Conservation (phyloP, 2,888 invertebrate species). For the Tetranychus piercei region DNA sequence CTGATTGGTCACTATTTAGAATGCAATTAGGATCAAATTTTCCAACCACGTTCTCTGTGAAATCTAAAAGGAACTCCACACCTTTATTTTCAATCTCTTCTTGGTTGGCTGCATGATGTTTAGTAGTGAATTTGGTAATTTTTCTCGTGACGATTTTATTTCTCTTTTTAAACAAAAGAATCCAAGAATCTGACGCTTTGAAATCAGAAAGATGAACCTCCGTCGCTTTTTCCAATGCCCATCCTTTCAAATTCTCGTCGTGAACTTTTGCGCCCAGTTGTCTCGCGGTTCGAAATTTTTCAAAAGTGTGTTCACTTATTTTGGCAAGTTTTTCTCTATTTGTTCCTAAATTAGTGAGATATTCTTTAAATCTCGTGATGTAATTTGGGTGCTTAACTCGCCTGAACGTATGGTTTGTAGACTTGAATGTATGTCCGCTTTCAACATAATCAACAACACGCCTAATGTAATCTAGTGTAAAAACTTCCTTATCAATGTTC, state of each 20-base stretch:
- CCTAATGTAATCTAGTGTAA: too few relatives aligned
- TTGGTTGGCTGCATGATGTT: too few relatives aligned
- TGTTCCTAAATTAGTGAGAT: not conserved
- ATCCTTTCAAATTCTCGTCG: not conserved
- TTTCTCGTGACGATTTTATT: not conserved
- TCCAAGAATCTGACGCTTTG: constrained; percentile 1
- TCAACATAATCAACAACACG: too few relatives aligned
- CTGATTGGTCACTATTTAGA: constrained; percentile 6
- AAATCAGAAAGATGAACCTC: not conserved
- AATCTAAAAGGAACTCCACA: not conserved
- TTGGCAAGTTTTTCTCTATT: not conserved
- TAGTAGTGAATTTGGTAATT: not conserved
- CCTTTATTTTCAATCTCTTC: not conserved
- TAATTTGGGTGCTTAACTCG: not conserved
- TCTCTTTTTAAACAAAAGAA: not conserved
- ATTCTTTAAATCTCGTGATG: not conserved
- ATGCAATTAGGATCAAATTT: not conserved
- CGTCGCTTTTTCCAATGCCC: constrained; percentile 2
- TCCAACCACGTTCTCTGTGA: not conserved
- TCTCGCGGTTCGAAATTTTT: not conserved
- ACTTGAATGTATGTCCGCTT: not conserved
- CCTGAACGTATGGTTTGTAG: not conserved
- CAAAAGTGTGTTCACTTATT: not conserved
- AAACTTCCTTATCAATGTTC: too few relatives aligned
- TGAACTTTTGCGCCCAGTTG: not conserved